These are phyloP conservation scores for Ellobius talpinus DNA, from an alignment of 2,113 vertebrate genomes.

Conservation along the genomic window DNA sequence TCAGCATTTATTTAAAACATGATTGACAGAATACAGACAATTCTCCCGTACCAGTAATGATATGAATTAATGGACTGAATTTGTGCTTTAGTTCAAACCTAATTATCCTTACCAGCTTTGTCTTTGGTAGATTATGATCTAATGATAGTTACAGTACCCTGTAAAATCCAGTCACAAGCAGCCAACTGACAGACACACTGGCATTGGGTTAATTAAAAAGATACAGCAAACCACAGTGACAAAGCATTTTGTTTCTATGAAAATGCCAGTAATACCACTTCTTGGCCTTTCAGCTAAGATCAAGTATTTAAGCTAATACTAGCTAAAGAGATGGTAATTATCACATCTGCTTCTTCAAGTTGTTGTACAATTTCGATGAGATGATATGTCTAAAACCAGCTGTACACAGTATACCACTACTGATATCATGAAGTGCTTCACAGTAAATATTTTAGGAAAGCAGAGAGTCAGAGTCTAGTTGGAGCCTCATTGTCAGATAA, in stretches of 20 bases:
- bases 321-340: not conserved
- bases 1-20: too few relatives aligned
- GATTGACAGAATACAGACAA: too few relatives aligned
- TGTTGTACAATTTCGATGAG: not conserved
- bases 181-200: not conserved
- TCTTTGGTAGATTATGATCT: not conserved
- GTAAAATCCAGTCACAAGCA: not conserved
- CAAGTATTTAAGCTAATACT: not conserved
- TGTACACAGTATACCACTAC: not conserved
- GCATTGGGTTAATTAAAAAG: slow-evolving; percentile 28
- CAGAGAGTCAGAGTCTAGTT: not conserved
- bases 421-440: not conserved
- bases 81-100: not conserved
- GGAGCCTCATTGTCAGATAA: slow-evolving; percentile 25
- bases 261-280: not conserved
- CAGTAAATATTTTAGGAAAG: not conserved
- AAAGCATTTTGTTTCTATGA: not conserved
- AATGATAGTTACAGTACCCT: not conserved
- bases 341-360: not conserved
- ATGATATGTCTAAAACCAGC: not conserved
- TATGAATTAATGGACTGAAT: not conserved
- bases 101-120: not conserved
- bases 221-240: slow-evolving; percentile 20
- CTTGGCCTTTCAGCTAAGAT: not conserved
- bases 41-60: too few relatives aligned